phyloP scores from a whole-genome alignment of 2,888 invertebrate genomes.

The Meiosimyza platycephala region DNA sequence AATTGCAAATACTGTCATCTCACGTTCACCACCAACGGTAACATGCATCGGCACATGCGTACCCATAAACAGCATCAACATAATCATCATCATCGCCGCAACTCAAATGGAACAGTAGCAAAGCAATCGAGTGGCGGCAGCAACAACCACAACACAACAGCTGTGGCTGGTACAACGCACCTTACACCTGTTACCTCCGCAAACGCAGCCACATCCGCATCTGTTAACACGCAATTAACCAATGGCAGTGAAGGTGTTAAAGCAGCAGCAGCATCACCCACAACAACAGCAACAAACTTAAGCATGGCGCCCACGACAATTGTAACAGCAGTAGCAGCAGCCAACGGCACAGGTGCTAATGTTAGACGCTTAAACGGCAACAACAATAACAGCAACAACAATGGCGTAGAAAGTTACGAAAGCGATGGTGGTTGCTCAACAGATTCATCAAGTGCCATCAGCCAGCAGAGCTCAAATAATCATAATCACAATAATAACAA shows the following conservation, averaged over 20 bases:
- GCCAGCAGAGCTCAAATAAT: conserved; percentile 61
- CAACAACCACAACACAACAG: conserved; percentile 37
- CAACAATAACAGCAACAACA: conserved; percentile 36
- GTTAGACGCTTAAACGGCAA: conserved; percentile 52
- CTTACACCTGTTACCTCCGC: conserved; percentile 22
- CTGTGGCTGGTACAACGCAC: conserved; percentile 43
- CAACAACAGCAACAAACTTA: conserved; percentile 33
- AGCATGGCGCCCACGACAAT: conserved; percentile 21
- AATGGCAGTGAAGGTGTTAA: conserved; percentile 40
- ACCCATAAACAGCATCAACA: conserved; percentile 73
- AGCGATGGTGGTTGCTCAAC: conserved; percentile 70
- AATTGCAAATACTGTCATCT: conserved; percentile 82
- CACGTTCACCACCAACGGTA: conserved; percentile 87
- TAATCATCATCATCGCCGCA: conserved; percentile 59
- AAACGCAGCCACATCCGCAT: neutral
- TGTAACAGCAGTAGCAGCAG: conserved; percentile 35
- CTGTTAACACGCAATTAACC: conserved; percentile 36
- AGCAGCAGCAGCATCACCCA: conserved; percentile 38
- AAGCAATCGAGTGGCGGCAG: conserved; percentile 27
- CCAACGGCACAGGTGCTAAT: conserved; percentile 50
- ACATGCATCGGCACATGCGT: conserved; percentile 86
- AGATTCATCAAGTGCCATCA: conserved; percentile 67
- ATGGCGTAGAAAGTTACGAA: conserved; percentile 70
- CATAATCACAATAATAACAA: conserved; percentile 64
- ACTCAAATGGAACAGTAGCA: conserved; percentile 51